Evolutionary conservation across 2,797 vertebrate species (phyloP).

Genomic region (Poecilia gillii): DNA sequence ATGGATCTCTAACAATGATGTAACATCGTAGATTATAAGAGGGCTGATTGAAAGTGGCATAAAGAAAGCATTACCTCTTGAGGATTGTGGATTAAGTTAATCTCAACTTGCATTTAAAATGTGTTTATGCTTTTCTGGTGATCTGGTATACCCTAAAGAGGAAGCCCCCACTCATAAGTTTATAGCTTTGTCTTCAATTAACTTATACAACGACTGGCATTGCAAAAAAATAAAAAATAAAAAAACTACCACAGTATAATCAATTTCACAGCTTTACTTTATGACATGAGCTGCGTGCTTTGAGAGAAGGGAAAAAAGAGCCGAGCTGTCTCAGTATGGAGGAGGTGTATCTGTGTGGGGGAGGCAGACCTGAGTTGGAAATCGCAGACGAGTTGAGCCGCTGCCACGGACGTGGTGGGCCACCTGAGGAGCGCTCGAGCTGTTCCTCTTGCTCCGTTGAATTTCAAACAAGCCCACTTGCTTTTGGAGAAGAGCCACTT

Average conservation of each 20-base stretch:
- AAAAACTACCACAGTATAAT: background rate
- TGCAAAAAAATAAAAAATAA: background rate
- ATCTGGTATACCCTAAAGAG: background rate
- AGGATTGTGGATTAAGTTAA: background rate
- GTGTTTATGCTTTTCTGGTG: background rate
- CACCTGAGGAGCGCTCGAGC: constrained; percentile 77
- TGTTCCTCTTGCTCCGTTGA: constrained; percentile 61
- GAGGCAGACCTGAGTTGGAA: constrained; percentile 44
- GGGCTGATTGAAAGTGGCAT: background rate
- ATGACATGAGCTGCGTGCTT: constrained; percentile 5
- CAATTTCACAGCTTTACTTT: constrained; percentile 16
- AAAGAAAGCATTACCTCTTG: background rate
- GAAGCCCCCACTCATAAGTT: background rate
- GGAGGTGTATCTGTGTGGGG: constrained; percentile 35
- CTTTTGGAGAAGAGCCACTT: constrained; percentile 51
- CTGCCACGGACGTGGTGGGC: constrained; percentile 64
- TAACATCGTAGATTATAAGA: background rate
- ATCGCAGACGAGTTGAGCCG: constrained; percentile 67
- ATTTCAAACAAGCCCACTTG: constrained; percentile 52
- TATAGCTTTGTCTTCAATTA: background rate
- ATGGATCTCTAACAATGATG: background rate
- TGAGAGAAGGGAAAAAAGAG: constrained; percentile 17
- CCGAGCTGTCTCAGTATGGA: constrained; percentile 43
- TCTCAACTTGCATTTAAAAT: background rate
- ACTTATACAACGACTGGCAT: background rate